Base-by-base conservation (phyloP, 2,797 vertebrate genomes). In the Numenius phaeopus region DNA sequence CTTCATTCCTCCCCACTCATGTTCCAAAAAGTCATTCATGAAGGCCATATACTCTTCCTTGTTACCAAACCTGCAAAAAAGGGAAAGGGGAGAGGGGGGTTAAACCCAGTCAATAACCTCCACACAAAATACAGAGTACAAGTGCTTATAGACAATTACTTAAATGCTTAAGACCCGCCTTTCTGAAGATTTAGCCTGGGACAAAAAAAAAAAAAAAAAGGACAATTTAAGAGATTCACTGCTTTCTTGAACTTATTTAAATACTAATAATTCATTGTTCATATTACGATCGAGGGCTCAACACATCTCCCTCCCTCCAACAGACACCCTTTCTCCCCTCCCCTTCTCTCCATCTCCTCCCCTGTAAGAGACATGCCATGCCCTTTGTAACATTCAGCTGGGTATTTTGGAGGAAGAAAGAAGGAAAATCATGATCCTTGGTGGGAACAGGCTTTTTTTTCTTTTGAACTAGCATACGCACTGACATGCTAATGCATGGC, bases 31-130 rank as follows among this genome's bases (percentile, higher is more conserved):
- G 96, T 99, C 99, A 80, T 99, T 99, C 99, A 99, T 99, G 96
- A 99, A 99, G 55, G 99, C 98, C 99, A 99, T 99, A 96, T 99
- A 99, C 95, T 99, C 99, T 87, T 99, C 99, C 97, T 99, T 99
- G 97, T 99, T 99, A 14, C 99, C 99, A 91, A 99, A 99, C 98
- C 99, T 99, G 96, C 29, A 72, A 62, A 20, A 90, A 77, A 90
- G 66, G 24, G 70, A 90, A 77, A 90, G 66, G 24, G 70, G 16
- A 64, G n/a, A 27, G 46, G 39, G 58, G 49, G 57, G 55, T 52
- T 44, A 77, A 87, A 95, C 39, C 32, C 86, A 87, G 64, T 91
- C 42, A 93, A 3, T 20, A 62, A 73, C 10, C 22, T 64, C 26
- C 34, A 88, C 42, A 86, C 24, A 78, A 78, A 94, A 91, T 5